Evolutionary conservation across 2,888 invertebrate species (phyloP), one percentile per base, ranked within the genome.

Genomic region (Sisyra terminalis): DNA sequence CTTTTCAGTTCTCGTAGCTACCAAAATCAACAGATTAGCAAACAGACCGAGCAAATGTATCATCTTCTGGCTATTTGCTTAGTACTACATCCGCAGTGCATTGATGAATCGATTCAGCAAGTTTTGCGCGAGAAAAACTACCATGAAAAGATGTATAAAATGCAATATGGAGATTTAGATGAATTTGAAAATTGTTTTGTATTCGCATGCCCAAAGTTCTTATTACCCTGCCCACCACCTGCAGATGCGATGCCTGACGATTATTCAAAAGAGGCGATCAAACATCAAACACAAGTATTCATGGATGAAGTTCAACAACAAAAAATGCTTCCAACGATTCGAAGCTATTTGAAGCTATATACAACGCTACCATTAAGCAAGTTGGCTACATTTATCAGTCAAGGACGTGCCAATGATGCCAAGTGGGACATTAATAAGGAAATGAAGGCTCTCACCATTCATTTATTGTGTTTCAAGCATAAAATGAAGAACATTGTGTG

Each of bases 21-120:
- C 61, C 93, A 97, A 64, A 94, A 96, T 59, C 96, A 97, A 64
- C 82, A 90, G 69, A 90, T 92, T 51, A 90, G 90, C 58, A 97
- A 97, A 65, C 96, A 96, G 66, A 94, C 96, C 0, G 98, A 98
- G 52, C 93, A 96, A 65, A 96, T 98, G 92, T 98, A 94, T 66
- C 86, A 92, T 56, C 67, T 98, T 50, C 61, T 98, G 53, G 90
- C 94, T 1, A 93, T 98, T 50, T 98, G 97, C 55, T 70, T 98
- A 53, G 93, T 92, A 2, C 70, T 97, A 46, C 94, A 97, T 62
- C 98, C 98, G 1, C 97, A 98, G 64, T 89, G 94, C 52, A 93
- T 98, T 48, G 98, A 98, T 58, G 98, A 98, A 58, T 89, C 90
- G 29, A 86, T 98, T 46, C 92, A 94, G 58, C 89, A 93, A 58